Base-by-base conservation (phyloP, 2,113 vertebrate genomes). In the Eonycteris spelaea region DNA sequence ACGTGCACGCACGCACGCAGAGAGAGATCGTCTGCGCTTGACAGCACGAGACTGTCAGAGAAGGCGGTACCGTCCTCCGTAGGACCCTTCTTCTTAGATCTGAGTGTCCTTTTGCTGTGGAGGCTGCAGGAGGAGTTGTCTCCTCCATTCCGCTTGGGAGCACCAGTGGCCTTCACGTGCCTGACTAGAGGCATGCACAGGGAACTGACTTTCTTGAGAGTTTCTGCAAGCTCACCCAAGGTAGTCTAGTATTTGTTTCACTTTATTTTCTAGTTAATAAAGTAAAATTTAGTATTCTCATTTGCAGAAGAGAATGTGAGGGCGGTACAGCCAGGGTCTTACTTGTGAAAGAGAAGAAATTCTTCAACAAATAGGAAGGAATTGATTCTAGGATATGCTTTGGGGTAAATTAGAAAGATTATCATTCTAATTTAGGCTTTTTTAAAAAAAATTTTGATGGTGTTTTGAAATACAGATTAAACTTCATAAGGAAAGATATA, bases 401-500 rank as follows among this genome's bases (percentile, higher is more conserved):
- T 68, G 94, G 80, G 43, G 9, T 90, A 68, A 57, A 26, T 33
- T 74, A 55, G 53, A 67, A 86, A 93, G n/a, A 8, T 75, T 88
- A 15, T 73, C 19, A 53, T 89, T 74, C 12, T 43, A 63, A 59
- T 22, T 74, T 51, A 7, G 48, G 57, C 53, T 63, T 87, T 26
- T 43, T 80, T 83, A 59, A 92, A 12, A 30, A 59, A 92, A 12
- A 30, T 86, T 90, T 90, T 83, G 77, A 51, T 86, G 30, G 24
- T 18, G 4, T 92, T 95, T 96, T 79, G 43, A 89, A 78, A 82
- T 83, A 74, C 6, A 94, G 55, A 73, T 86, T 53, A 90, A 90
- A 14, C 30, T 55, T 93, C 43, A 73, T 13, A 9, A 43, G 19
- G 84, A 88, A 95, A 80, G 35, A 88, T 33, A 30, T 11, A 14